Percentiles rank a stretch among this genome's conserved stretches.
phyloP scores from a whole-genome alignment of 2,113 vertebrate genomes.

The Ranitomeya imitator region DNA sequence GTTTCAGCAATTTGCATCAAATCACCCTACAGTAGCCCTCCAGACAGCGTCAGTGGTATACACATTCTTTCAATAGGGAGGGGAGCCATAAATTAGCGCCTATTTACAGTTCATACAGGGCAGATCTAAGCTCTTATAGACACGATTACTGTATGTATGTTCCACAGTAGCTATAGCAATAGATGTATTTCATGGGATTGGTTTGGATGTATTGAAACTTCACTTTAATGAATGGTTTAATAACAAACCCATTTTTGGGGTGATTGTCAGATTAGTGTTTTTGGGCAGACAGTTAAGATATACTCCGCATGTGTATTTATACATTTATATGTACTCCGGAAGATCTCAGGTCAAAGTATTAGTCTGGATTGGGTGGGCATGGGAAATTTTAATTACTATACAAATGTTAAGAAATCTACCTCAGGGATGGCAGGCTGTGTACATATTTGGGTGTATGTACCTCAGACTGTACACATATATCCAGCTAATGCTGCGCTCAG shows the following conservation, averaged over 20 bases:
- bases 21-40: not conserved
- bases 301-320: conserved; percentile 33
- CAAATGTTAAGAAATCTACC: conserved; percentile 53
- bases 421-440: conserved; percentile 43
- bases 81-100: no score
- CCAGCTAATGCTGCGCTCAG: conserved; percentile 52
- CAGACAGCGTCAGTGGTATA: not conserved
- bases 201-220: not conserved
- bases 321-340: conserved; percentile 24
- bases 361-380: conserved; percentile 34
- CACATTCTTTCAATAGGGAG: no score
- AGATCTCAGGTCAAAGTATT: conserved; percentile 36
- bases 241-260: not conserved
- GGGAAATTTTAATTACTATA: conserved; percentile 44
- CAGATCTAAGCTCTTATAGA: no score
- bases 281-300: not conserved
- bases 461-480: conserved; percentile 30
- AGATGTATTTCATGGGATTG: not conserved
- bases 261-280: not conserved
- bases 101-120: no score
- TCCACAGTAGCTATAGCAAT: not conserved
- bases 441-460: conserved; percentile 24
- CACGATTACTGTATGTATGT: not conserved
- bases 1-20: no score
- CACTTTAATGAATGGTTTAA: not conserved